Evolutionary conservation across 92 coral and sea anemone genomes (phyloP).

Genomic region (Pocillopora grandis): DNA sequence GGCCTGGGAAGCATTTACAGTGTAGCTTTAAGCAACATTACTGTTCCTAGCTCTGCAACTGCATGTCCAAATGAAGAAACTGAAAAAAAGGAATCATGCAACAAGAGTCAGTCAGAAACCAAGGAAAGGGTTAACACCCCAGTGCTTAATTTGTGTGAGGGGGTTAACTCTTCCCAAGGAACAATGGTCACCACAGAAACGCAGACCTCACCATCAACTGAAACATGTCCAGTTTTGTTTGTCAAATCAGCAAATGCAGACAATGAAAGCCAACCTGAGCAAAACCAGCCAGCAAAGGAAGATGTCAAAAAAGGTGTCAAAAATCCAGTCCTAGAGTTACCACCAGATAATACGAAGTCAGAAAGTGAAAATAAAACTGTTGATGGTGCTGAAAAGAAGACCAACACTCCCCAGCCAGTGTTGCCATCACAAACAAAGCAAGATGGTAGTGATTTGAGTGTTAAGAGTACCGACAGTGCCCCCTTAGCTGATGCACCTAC

Average conservation of each 20-base stretch:
- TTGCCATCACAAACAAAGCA: background rate
- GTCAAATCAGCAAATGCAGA: constrained; percentile 7
- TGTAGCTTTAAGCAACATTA: constrained; percentile 64
- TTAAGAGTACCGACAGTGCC: background rate
- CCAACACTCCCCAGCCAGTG: background rate
- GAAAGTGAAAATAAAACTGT: constrained; percentile 1
- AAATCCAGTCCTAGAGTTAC: background rate
- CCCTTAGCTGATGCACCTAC: background rate
- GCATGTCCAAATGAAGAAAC: background rate
- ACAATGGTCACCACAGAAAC: constrained; percentile 39
- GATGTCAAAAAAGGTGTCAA: no score
- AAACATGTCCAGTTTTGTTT: constrained; percentile 18
- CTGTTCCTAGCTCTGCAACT: constrained; percentile 42
- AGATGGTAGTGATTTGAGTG: background rate
- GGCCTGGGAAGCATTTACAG: constrained; percentile 85
- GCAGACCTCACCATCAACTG: constrained; percentile 43
- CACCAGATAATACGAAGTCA: background rate
- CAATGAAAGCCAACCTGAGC: constrained; percentile 7
- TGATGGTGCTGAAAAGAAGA: constrained; percentile 11
- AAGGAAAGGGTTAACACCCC: background rate
- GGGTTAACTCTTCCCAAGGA: background rate
- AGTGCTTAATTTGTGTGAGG: background rate
- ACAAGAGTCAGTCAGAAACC: constrained; percentile 12
- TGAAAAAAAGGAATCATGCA: background rate
- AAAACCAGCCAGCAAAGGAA: background rate